Evolutionary conservation across 2,797 vertebrate species (phyloP).

Genomic region (Chlorospingus semifuscus): DNA sequence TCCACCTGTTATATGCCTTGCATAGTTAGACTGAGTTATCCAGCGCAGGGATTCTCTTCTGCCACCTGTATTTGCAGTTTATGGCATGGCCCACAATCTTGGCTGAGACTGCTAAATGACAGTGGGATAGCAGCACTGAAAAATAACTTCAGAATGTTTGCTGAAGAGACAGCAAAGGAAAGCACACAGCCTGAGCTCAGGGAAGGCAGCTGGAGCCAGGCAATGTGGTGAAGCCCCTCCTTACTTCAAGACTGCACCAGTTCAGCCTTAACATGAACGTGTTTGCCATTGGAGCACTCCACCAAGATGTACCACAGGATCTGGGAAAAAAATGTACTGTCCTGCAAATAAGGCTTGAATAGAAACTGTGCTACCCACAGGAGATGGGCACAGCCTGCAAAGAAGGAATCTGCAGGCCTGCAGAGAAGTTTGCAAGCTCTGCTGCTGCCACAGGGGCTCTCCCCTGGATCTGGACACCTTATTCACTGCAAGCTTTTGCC

Average conservation of each 20-base stretch:
- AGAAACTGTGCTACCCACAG: neutral
- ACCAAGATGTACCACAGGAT: neutral
- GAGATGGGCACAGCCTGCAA: neutral
- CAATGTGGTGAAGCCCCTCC: neutral
- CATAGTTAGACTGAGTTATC: neutral
- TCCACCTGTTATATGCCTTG: neutral
- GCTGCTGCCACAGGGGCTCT: neutral
- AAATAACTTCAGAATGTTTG: neutral
- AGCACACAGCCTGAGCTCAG: neutral
- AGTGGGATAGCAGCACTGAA: neutral
- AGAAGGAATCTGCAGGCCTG: accelerated
- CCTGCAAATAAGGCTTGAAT: neutral
- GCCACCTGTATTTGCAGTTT: neutral
- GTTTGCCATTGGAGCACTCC: neutral
- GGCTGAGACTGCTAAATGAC: neutral
- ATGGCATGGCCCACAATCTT: accelerated
- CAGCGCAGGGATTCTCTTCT: neutral
- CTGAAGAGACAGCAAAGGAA: neutral
- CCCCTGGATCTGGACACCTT: neutral
- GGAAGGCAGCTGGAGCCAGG: accelerated
- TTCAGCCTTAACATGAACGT: neutral
- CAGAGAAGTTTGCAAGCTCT: neutral
- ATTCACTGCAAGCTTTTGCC: neutral
- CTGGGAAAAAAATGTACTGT: neutral
- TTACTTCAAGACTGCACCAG: neutral